Conservation (phyloP, 1,140 invertebrate genomes). For the Asobara japonica region DNA sequence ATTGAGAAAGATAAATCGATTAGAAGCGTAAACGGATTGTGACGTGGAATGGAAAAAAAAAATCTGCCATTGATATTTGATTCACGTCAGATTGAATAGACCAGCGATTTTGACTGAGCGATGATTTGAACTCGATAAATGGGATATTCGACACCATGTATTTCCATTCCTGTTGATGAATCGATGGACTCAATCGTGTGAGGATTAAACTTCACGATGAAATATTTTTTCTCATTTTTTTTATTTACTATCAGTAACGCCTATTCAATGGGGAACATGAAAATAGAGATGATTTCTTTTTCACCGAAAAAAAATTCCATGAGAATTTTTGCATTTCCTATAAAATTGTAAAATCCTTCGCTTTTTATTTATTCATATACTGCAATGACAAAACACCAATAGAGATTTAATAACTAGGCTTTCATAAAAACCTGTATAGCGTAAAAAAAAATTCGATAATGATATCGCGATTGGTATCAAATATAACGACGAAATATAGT, state of each 20-base stretch:
- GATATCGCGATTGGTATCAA: neutral
- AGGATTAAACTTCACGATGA: neutral
- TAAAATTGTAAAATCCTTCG: no score
- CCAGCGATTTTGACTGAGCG: neutral
- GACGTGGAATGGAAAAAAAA: no score
- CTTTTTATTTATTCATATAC: no score
- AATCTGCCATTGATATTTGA: constrained; percentile 24
- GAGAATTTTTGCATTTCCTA: neutral
- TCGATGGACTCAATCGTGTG: neutral
- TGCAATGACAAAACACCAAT: no score
- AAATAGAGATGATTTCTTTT: neutral
- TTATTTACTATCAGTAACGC: no score
- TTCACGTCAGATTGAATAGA: constrained; percentile 11
- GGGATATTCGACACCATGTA: neutral
- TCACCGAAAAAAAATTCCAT: no score
- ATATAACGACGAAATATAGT: no score
- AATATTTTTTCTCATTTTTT: neutral
- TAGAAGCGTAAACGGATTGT: no score
- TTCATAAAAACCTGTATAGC: neutral
- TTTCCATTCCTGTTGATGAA: neutral
- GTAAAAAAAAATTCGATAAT: constrained; percentile 6
- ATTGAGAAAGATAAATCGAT: no score
- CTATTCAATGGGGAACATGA: no score
- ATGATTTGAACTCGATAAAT: neutral
- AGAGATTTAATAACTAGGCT: no score